These are phyloP conservation scores for Antechinus flavipes DNA, from an alignment of 2,113 vertebrate species.

Conservation along the genomic window DNA sequence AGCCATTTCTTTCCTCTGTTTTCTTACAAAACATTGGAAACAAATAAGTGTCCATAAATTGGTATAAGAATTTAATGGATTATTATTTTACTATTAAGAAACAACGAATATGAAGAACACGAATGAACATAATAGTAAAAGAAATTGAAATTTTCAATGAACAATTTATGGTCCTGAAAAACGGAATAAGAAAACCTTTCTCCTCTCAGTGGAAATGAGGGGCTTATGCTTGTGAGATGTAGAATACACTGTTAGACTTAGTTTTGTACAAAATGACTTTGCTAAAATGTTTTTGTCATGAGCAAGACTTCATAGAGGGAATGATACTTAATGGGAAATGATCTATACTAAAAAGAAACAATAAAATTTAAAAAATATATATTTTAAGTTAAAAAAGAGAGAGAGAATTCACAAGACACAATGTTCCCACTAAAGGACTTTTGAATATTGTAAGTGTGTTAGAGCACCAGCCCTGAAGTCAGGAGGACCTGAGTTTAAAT, in stretches of 20 bases:
- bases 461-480: too few relatives aligned
- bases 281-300: neutral
- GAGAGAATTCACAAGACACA: neutral
- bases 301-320: neutral
- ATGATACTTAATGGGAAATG: neutral
- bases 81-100: neutral
- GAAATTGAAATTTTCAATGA: neutral
- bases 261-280: neutral
- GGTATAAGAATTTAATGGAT: neutral
- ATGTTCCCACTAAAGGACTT: neutral
- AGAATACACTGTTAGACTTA: neutral
- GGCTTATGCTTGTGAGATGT: neutral
- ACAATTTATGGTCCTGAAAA: neutral
- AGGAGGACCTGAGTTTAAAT: too few relatives aligned
- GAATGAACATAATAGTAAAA: neutral
- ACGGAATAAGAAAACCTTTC: neutral
- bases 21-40: neutral
- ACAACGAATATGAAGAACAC: neutral
- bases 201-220: neutral
- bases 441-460: neutral
- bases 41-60: neutral
- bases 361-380: neutral
- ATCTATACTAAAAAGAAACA: neutral
- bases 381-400: too few relatives aligned
- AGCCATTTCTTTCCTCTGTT: neutral